Base-by-base conservation (phyloP, 1,140 invertebrate species). In the Colletes latitarsis region DNA sequence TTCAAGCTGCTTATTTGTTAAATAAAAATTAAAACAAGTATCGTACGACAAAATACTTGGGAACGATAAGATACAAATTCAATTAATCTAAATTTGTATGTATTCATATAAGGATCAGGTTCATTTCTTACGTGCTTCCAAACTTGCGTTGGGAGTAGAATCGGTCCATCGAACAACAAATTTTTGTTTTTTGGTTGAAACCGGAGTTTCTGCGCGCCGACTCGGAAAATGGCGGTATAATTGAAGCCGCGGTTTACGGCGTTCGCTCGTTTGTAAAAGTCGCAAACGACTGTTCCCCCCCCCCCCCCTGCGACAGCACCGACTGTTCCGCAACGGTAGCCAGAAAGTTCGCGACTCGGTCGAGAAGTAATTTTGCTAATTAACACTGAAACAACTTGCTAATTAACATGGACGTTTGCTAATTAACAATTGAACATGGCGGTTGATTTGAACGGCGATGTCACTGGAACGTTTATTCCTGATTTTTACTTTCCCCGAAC, bases 281-380 rank as follows among this genome's bases (percentile, higher is more conserved):
- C 69, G 30, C 64, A 46, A 60, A 43, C 55, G 66, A 77, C 21
- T 21, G 6, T 77, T n/a, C n/a, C n/a, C n/a, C n/a, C n/a, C n/a
- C n/a, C n/a, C n/a, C n/a, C n/a, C n/a, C n/a, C n/a, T n/a, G n/a
- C 5, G 53, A 14, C 5, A 8, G 15, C 41, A 46, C 66, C 10
- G 75, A 77, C 60, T 77, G 75, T 77, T 77, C 62, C 14, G 10
- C 41, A 60, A 70, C 55, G 12, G 4, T 14, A 43, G 3, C 72
- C 60, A 46, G 73, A 46, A 49, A 14, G 64, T 43, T 52, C 2
- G n/a, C 62, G 41, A 14, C 10, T 9, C 4, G n/a, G 15, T 14
- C 49, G 52, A 15, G 12, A 69, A 77, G 62, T 57, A 77, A 77
- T 77, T 77, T 39, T 69, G 10, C 75, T 77, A 77, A 77, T 77